phyloP scores from a whole-genome alignment of 2,888 invertebrate genomes.

The Clistopyga incitator region DNA sequence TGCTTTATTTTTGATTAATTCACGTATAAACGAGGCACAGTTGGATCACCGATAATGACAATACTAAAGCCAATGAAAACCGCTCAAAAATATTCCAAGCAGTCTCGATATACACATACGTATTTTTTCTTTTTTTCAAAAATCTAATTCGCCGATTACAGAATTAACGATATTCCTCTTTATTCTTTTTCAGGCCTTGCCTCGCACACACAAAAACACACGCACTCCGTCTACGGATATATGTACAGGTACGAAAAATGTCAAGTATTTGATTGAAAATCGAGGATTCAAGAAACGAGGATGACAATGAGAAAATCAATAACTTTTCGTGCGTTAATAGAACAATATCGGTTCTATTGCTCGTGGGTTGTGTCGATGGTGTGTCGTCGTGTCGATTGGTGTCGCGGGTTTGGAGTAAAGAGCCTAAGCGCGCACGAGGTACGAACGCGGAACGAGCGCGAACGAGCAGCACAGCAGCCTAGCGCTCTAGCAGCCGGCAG shows the following conservation, averaged over 20 bases:
- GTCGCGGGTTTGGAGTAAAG: slow-evolving; percentile 71
- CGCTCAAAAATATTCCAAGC: not conserved
- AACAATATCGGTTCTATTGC: slow-evolving; percentile 34
- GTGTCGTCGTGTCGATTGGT: slow-evolving; percentile 64
- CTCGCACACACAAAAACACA: not conserved
- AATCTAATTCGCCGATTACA: not conserved
- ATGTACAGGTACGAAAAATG: not conserved
- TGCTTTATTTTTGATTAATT: not conserved
- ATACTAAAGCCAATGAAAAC: not conserved
- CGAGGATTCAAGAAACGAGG: too few relatives aligned
- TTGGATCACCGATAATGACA: not conserved
- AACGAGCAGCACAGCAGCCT: slow-evolving; percentile 76
- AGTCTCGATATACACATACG: not conserved
- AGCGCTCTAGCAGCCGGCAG: slow-evolving; percentile 83
- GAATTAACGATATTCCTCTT: not conserved
- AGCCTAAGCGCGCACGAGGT: slow-evolving; percentile 79
- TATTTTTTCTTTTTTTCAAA: too few relatives aligned
- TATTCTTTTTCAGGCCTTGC: not conserved
- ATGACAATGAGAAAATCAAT: not conserved
- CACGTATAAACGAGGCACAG: slow-evolving; percentile 5
- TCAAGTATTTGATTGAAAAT: not conserved
- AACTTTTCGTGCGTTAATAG: not conserved
- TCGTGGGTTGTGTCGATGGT: slow-evolving; percentile 32
- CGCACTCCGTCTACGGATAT: not conserved
- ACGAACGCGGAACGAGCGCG: slow-evolving; percentile 79